Evolutionary conservation across 2,888 invertebrate genomes (phyloP).

Genomic region (Napeogenes inachia): DNA sequence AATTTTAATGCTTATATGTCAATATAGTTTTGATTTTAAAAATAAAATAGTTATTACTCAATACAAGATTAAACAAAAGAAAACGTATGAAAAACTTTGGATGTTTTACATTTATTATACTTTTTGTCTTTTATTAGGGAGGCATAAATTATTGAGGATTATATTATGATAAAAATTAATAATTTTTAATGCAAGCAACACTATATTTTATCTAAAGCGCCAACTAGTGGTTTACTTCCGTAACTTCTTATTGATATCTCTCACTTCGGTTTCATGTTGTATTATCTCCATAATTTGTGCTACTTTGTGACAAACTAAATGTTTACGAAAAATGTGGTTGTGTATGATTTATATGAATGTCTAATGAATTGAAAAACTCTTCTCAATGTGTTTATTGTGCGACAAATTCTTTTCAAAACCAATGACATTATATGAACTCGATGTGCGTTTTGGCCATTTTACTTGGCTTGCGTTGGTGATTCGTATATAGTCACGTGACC

Average conservation of each 20-base stretch:
- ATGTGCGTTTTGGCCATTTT: conserved; percentile 78
- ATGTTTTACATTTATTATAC: background rate
- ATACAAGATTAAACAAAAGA: too few relatives aligned
- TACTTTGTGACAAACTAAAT: conserved; percentile 56
- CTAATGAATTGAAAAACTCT: conserved; percentile 49
- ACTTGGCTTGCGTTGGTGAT: conserved; percentile 78
- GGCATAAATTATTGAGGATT: background rate
- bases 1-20: too few relatives aligned
- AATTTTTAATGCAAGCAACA: conserved; percentile 35
- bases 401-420: conserved; percentile 68
- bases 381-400: conserved; percentile 67
- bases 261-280: conserved; percentile 65
- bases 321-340: conserved; percentile 63
- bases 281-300: conserved; percentile 67
- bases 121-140: background rate
- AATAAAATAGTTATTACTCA: too few relatives aligned
- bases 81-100: too few relatives aligned
- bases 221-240: conserved; percentile 59
- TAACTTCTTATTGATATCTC: conserved; percentile 74
- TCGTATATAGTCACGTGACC: conserved; percentile 78
- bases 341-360: conserved; percentile 50
- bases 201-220: conserved; percentile 45
- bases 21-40: too few relatives aligned
- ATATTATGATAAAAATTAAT: conserved; percentile 18
- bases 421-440: conserved; percentile 74